A percentile compares a stretch with the other conserved stretches of the same genome.
Conservation (phyloP, 2,113 vertebrate genomes). For the Hipposideros armiger region DNA sequence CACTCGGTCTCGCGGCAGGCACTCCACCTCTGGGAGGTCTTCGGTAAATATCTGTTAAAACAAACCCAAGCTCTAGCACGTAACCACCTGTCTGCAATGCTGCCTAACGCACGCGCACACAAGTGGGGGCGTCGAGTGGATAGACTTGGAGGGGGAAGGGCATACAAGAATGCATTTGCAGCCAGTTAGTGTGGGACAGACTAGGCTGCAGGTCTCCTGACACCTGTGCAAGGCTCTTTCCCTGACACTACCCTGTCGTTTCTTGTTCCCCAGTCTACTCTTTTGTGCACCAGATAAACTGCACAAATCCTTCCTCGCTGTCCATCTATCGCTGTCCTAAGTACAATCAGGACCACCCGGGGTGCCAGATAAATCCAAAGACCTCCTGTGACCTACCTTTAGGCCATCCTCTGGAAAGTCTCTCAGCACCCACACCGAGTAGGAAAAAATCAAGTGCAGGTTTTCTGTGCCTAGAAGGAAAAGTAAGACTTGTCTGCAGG, state of each 20-base stretch:
- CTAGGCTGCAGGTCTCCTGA: background rate
- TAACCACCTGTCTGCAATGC: background rate
- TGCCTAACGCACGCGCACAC: accelerated
- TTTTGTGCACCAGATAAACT: background rate
- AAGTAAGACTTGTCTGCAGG: background rate
- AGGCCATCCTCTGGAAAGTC: conserved; percentile 96
- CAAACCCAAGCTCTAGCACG: conserved; percentile 10
- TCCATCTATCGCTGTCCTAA: background rate
- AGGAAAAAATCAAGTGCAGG: conserved; percentile 96
- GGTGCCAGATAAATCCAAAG: background rate
- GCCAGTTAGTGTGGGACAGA: background rate
- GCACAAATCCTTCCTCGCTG: background rate
- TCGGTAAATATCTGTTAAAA: conserved; percentile 97
- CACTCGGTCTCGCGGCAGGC: conserved; percentile 93
- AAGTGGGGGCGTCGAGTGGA: background rate
- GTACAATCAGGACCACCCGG: background rate
- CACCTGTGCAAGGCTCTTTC: background rate
- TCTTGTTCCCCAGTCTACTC: background rate
- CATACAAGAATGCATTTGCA: background rate
- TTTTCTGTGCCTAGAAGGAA: conserved; percentile 93
- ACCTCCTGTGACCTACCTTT: conserved; percentile 88
- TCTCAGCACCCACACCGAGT: conserved; percentile 97
- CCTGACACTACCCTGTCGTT: too few species aligned
- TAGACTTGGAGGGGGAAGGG: background rate
- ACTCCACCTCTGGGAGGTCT: conserved; percentile 97